Evolutionary conservation across 2,888 invertebrate species (phyloP).

Genomic region (Lasioglossum malachurum): DNA sequence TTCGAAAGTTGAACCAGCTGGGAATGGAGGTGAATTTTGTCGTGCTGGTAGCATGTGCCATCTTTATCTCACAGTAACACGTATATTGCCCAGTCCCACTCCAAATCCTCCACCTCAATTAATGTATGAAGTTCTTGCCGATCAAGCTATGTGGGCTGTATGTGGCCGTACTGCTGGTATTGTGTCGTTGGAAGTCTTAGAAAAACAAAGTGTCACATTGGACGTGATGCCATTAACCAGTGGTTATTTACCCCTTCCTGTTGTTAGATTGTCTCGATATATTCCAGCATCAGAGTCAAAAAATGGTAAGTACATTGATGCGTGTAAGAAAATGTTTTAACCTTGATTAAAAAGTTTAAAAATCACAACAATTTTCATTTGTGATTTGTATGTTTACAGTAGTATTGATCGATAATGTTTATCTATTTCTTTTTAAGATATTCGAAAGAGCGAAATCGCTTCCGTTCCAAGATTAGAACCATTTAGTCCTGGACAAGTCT

Average conservation of each 20-base stretch:
- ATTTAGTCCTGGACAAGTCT: conserved; percentile 96
- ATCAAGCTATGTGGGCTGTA: conserved; percentile 97
- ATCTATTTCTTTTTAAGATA: conserved; percentile 80
- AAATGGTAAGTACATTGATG: conserved; percentile 77
- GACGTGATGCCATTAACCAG: conserved; percentile 97
- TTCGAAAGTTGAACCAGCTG: conserved; percentile 92
- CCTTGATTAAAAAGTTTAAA: background rate
- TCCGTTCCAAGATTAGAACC: conserved; percentile 93
- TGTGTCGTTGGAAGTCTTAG: conserved; percentile 87
- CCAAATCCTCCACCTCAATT: conserved; percentile 85
- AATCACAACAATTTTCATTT: conserved; percentile 9
- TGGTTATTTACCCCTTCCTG: conserved; percentile 95
- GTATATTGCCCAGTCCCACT: conserved; percentile 80
- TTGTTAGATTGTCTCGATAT: conserved; percentile 95
- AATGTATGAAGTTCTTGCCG: conserved; percentile 97
- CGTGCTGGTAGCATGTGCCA: conserved; percentile 95
- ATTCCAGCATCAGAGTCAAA: conserved; percentile 89
- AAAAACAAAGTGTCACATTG: conserved; percentile 91
- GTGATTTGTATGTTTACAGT: background rate
- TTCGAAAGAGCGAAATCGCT: conserved; percentile 85
- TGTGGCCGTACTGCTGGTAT: conserved; percentile 95
- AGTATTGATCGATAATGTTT: conserved; percentile 42
- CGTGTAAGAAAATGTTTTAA: conserved; percentile 4
- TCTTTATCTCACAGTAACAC: conserved; percentile 90
- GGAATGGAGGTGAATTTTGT: conserved; percentile 91